phyloP scores from a whole-genome alignment of 2,797 vertebrate species.

The Adelosebastes latens region DNA sequence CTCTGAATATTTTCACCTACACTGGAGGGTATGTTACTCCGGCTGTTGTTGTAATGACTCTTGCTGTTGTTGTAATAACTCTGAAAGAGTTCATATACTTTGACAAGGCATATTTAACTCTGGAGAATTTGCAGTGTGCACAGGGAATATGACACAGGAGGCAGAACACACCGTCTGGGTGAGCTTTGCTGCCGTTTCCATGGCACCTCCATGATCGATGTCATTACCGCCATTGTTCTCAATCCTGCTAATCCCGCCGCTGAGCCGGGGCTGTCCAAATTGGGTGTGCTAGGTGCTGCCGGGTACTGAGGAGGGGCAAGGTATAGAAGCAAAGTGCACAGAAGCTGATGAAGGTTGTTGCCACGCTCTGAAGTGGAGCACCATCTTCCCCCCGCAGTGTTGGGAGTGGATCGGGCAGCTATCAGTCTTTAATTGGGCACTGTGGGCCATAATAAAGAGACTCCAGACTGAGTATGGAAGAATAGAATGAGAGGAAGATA shows the following conservation, averaged over 20 bases:
- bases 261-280: constrained; percentile 49
- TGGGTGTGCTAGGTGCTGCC: constrained; percentile 34
- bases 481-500: constrained; percentile 29
- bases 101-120: no score
- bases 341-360: constrained; percentile 63
- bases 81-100: no score
- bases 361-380: constrained; percentile 51
- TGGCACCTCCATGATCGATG: constrained; percentile 47
- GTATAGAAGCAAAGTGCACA: constrained; percentile 15
- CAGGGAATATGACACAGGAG: constrained; percentile 2
- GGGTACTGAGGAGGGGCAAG: constrained; percentile 14
- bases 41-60: no score
- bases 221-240: constrained; percentile 54
- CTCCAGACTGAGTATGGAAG: constrained; percentile 41
- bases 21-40: no score
- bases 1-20: no score
- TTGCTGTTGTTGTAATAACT: no score
- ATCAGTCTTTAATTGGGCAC: constrained; percentile 77
- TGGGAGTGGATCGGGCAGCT: constrained; percentile 46
- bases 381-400: constrained; percentile 14
- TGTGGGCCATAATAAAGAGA: constrained; percentile 71
- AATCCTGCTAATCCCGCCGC: constrained; percentile 52
- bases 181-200: constrained; percentile 22
- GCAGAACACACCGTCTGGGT: constrained; percentile 1
- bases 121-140: no score